phyloP scores from a whole-genome alignment of 2,113 vertebrate genomes.

The Gallinago undulata region DNA sequence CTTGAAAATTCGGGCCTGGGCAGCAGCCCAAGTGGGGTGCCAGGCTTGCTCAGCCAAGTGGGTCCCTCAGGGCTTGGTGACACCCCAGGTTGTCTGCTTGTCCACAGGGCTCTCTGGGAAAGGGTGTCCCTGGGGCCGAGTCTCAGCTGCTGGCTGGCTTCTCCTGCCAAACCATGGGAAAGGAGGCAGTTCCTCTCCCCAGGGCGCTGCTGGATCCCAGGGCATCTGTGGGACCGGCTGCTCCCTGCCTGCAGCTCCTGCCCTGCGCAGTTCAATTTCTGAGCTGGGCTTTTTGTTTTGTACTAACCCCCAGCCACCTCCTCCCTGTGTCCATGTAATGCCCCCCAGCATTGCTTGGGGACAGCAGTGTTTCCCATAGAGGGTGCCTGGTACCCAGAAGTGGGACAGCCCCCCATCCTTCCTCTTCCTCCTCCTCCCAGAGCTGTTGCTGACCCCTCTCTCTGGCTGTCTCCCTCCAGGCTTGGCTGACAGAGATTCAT shows the following conservation, averaged over 20 bases:
- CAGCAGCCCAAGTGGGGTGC: not conserved
- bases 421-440: not conserved
- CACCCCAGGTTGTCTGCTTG: accelerated
- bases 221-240: not conserved
- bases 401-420: not conserved
- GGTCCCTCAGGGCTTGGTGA: accelerated
- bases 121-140: not conserved
- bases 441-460: not conserved
- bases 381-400: not conserved
- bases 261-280: not conserved
- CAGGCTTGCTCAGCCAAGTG: not conserved
- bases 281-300: not conserved
- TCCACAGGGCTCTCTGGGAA: not conserved
- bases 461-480: slow-evolving; percentile 68
- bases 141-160: not conserved
- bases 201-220: not conserved
- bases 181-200: not conserved
- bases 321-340: not conserved
- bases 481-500: slow-evolving; percentile 93
- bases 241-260: not conserved
- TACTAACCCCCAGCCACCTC: not conserved
- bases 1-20: not conserved
- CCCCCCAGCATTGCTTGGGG: not conserved
- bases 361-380: accelerated
- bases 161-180: not conserved